These are phyloP conservation scores for Agapornis roseicollis DNA, from an alignment of 2,113 vertebrate genomes.

Conservation along the genomic window DNA sequence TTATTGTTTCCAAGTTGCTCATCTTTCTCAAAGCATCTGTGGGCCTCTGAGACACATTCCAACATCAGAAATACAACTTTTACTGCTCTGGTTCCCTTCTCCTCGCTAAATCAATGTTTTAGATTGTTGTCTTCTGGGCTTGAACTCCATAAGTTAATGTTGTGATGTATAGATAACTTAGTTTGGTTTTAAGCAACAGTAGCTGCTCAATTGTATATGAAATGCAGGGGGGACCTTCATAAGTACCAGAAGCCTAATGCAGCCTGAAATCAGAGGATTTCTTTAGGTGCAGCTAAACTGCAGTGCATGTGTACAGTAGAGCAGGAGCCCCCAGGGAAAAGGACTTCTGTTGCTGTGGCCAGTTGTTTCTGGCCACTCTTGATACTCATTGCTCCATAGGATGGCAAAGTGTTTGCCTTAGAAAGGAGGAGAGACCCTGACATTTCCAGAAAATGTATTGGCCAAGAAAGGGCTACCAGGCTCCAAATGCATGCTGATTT, in stretches of 20 bases:
- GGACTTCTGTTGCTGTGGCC: background rate
- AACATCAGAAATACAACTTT: background rate
- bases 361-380: background rate
- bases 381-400: too few relatives aligned
- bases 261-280: background rate
- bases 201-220: background rate
- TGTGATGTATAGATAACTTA: background rate
- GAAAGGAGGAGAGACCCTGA: background rate
- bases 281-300: background rate
- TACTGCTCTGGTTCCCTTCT: background rate
- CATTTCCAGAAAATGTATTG: background rate
- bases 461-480: background rate
- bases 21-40: background rate
- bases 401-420: background rate
- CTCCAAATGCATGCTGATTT: background rate
- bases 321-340: background rate
- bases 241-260: background rate
- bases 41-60: background rate
- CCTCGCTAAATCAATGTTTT: background rate
- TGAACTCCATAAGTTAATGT: background rate
- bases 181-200: background rate
- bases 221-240: background rate
- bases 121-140: background rate
- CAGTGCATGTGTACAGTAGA: rapidly evolving
- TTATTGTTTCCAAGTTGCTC: background rate